Conservation (phyloP, 2,888 invertebrate genomes). For the Agrilus cyanescens region DNA sequence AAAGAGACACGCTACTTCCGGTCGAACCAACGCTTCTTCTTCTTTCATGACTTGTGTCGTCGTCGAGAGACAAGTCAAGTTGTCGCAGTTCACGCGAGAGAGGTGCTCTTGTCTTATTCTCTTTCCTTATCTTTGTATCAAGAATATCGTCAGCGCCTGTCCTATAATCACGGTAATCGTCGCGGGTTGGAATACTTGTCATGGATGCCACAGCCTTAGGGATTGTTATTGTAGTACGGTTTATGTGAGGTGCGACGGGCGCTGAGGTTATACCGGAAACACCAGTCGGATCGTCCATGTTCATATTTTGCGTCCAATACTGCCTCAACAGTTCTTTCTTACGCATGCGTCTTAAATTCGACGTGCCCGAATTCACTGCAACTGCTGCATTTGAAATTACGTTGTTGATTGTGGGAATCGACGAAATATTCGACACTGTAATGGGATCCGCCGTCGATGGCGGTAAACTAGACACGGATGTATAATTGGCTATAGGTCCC, state of each 20-base stretch:
- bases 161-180: slow-evolving; percentile 59
- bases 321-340: slow-evolving; percentile 80
- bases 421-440: slow-evolving; percentile 34
- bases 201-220: slow-evolving; percentile 84
- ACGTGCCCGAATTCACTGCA: slow-evolving; percentile 44
- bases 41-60: slow-evolving; percentile 33
- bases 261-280: slow-evolving; percentile 45
- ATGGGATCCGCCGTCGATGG: slow-evolving; percentile 40
- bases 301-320: slow-evolving; percentile 74
- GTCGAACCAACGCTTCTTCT: slow-evolving; percentile 39
- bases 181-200: slow-evolving; percentile 75
- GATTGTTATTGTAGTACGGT: slow-evolving; percentile 65
- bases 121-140: slow-evolving; percentile 55
- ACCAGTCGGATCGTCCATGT: slow-evolving; percentile 63
- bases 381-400: slow-evolving; percentile 26
- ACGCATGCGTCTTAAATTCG: slow-evolving; percentile 72
- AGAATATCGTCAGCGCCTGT: slow-evolving; percentile 36
- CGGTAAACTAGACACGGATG: slow-evolving; percentile 46
- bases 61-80: slow-evolving; percentile 47
- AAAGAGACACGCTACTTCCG: slow-evolving; percentile 30
- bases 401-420: slow-evolving; percentile 36
- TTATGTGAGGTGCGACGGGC: slow-evolving; percentile 45
- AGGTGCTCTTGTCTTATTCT: slow-evolving; percentile 40
- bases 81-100: slow-evolving; percentile 51
- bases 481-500: slow-evolving; percentile 72